phyloP scores from a whole-genome alignment of 2,888 invertebrate genomes.

The Apantesis nais region DNA sequence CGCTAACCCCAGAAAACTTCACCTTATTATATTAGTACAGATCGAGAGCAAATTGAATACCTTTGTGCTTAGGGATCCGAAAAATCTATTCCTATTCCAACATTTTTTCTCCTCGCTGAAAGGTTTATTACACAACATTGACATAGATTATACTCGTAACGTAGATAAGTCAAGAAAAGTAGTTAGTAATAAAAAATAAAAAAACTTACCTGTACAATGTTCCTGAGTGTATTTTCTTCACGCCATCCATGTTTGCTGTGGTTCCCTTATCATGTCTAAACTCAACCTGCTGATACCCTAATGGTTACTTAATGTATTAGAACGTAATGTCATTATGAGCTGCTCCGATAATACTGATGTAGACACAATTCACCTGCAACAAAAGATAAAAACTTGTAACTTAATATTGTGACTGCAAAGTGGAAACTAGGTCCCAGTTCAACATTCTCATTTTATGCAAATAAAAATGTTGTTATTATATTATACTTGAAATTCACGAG shows the following conservation, averaged over 20 bases:
- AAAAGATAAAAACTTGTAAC: constrained; percentile 41
- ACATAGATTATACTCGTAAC: not conserved
- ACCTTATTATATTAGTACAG: not conserved
- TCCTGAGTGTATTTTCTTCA: constrained; percentile 84
- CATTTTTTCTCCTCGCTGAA: not conserved
- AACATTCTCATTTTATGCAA: constrained; percentile 27
- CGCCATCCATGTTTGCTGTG: constrained; percentile 78
- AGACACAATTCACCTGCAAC: constrained; percentile 60
- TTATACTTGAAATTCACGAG: constrained; percentile 27
- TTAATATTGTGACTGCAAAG: constrained; percentile 20
- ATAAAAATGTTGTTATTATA: constrained; percentile 38
- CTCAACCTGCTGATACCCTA: constrained; percentile 57
- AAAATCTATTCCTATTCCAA: not conserved
- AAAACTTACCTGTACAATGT: constrained; percentile 82
- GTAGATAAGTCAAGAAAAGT: not conserved
- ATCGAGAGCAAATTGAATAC: not conserved
- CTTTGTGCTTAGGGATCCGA: not conserved
- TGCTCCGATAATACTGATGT: constrained; percentile 52
- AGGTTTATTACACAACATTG: not conserved
- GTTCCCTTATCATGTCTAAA: constrained; percentile 76
- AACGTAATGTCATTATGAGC: constrained; percentile 70
- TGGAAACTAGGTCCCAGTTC: constrained; percentile 30
- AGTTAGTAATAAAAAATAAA: constrained; percentile 2
- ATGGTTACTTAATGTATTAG: constrained; percentile 64
- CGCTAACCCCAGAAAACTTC: not conserved